Conservation (phyloP, 1,140 invertebrate genomes). For the Platorchestia sp. region DNA sequence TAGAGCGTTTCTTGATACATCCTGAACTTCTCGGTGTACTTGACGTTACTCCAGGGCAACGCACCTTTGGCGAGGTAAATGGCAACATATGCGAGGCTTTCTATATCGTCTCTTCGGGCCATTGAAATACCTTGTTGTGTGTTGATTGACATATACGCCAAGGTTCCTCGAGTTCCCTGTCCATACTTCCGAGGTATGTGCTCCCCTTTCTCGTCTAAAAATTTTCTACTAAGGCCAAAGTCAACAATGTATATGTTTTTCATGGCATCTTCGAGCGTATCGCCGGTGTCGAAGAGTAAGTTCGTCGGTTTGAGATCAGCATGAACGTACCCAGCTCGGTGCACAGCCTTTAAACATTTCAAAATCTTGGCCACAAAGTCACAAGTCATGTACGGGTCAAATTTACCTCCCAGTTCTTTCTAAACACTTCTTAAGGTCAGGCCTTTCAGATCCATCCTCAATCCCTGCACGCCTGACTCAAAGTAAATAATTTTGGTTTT, state of each 20-base stretch:
- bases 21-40: neutral
- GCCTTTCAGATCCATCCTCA: slow-evolving; percentile 20
- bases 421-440: neutral
- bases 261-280: slow-evolving; percentile 8
- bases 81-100: slow-evolving; percentile 25
- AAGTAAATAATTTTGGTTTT: slow-evolving; percentile 12
- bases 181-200: neutral
- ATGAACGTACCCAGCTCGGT: slow-evolving; percentile 10
- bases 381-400: slow-evolving; percentile 16
- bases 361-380: neutral
- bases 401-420: slow-evolving; percentile 37
- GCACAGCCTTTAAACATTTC: slow-evolving; percentile 20
- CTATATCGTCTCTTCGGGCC: slow-evolving; percentile 19
- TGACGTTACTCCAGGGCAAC: slow-evolving; percentile 38
- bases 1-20: slow-evolving; percentile 15
- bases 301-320: slow-evolving; percentile 9
- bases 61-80: slow-evolving; percentile 16
- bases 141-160: slow-evolving; percentile 26
- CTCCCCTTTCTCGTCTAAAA: neutral
- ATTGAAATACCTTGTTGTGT: slow-evolving; percentile 24
- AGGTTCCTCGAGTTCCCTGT: neutral
- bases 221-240: slow-evolving; percentile 34
- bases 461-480: neutral
- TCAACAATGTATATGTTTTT: slow-evolving; percentile 1
- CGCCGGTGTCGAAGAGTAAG: slow-evolving; percentile 16